Evolutionary conservation across 2,797 vertebrate species (phyloP).

Genomic region (Simalia tracyae): DNA sequence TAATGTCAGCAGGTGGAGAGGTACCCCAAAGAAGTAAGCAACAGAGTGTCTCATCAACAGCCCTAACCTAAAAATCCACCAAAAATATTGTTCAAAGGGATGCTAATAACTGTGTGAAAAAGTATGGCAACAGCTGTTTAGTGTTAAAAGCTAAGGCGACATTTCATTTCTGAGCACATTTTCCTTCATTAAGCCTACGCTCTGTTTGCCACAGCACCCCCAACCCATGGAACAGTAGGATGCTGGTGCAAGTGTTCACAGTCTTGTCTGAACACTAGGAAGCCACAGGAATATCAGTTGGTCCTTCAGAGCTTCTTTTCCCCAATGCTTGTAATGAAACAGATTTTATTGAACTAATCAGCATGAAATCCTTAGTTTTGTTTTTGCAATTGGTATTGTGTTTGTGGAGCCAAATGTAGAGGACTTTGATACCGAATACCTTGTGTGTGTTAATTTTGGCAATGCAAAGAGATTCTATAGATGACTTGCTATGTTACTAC

Average conservation of each 20-base stretch:
- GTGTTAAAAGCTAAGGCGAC: conserved; percentile 32
- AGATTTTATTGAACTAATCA: conserved; percentile 92
- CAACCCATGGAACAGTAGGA: conserved; percentile 68
- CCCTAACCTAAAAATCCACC: background rate
- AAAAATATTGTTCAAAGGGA: background rate
- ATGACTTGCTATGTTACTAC: conserved; percentile 83
- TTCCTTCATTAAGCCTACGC: conserved; percentile 46
- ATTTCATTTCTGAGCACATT: conserved; percentile 34
- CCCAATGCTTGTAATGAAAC: conserved; percentile 94
- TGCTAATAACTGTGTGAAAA: background rate
- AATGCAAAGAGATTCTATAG: conserved; percentile 84
- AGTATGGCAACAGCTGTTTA: conserved; percentile 4
- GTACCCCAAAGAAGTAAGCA: background rate
- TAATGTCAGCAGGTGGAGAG: background rate
- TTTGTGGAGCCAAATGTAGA: conserved; percentile 94
- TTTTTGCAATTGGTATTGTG: conserved; percentile 89
- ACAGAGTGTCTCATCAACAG: background rate
- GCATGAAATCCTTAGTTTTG: conserved; percentile 88
- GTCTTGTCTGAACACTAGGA: conserved; percentile 78
- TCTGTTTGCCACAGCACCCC: conserved; percentile 70
- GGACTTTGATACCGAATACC: conserved; percentile 96
- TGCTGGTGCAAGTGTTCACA: conserved; percentile 70
- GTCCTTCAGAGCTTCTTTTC: conserved; percentile 85
- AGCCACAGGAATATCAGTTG: conserved; percentile 77
- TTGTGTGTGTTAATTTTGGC: conserved; percentile 96